Percentiles rank a stretch among this genome's conserved stretches.
Evolutionary conservation across 1,140 invertebrate species (phyloP).

Genomic region (Anastrepha obliqua): DNA sequence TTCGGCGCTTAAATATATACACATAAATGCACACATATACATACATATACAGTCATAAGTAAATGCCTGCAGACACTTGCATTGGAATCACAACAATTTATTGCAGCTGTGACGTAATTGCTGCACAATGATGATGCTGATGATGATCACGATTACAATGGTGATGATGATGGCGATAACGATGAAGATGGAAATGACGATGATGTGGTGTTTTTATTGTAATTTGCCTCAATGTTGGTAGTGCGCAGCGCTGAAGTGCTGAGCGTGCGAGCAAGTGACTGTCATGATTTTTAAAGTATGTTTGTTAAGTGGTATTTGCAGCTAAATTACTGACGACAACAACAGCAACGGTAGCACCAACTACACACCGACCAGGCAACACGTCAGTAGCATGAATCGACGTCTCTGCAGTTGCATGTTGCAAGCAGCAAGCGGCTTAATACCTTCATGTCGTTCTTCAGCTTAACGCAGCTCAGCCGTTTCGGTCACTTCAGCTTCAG

Average conservation of each 20-base stretch:
- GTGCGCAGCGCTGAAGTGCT: neutral
- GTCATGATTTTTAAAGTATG: slow-evolving; percentile 34
- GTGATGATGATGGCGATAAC: neutral
- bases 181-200: neutral
- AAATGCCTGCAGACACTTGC: slow-evolving; percentile 42
- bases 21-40: neutral
- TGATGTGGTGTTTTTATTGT: neutral
- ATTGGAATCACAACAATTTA: slow-evolving; percentile 37
- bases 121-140: slow-evolving; percentile 11
- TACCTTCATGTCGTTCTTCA: slow-evolving; percentile 9
- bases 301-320: slow-evolving; percentile 42
- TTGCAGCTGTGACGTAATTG: slow-evolving; percentile 48
- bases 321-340: slow-evolving; percentile 2
- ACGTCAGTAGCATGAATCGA: neutral
- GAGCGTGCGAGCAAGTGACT: slow-evolving; percentile 16
- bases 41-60: neutral
- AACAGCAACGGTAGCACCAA: slow-evolving; percentile 10
- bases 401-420: slow-evolving; percentile 14
- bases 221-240: neutral
- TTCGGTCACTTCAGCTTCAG: neutral
- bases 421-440: slow-evolving; percentile 31
- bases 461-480: slow-evolving; percentile 42
- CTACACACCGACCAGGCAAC: neutral
- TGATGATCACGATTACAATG: neutral
- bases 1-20: slow-evolving; percentile 21